Evolutionary conservation across 2,888 invertebrate species (phyloP), one percentile per base, ranked within the genome.

Genomic region (Lycia hirtaria): DNA sequence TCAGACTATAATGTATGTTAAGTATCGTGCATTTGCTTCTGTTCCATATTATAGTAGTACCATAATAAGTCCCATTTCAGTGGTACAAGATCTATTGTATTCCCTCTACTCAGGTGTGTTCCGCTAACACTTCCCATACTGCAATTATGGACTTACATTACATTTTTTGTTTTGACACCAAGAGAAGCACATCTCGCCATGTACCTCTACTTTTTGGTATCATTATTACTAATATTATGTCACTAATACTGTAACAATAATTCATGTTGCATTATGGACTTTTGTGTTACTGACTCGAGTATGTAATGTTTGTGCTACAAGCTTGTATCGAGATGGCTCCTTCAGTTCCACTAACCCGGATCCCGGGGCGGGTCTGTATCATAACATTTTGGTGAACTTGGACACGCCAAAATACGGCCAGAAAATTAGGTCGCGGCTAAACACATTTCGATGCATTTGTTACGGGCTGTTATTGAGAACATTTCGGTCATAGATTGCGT

Each of bases 271-370:
- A 70, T 60, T 60, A 55, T 71, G 68, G 73, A 67, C 62, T 60
- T 73, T 69, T 74, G 74, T 78, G 75, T 78, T 76, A 60, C 67
- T 70, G 70, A 70, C 71, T 72, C 81, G 79, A 81, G 30, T 35
- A 38, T 32, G 24, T 53, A n/a, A 28, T 17, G 68, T 76, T 78
- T 75, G 72, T 66, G 80, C 80, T 75, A 69, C 66, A 65, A 71
- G 73, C 75, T 73, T 76, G 14, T 7, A 19, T 57, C 26, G 49
- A 20, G 44, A 44, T 54, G 56, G 56, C 37, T 15, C 48, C 37
- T 37, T 17, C 10, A 14, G 37, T 51, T 47, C n/a, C n/a, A 40
- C 35, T 58, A 48, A 43, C 44, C n/a, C 32, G 15, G 26, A 47
- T 19, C 40, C 56, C 57, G 68, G 67, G 69, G 71, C 70, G 67